Evolutionary conservation across 1,140 invertebrate species (phyloP), one percentile per base, ranked within the genome.

Genomic region (Bombus soroeensis): DNA sequence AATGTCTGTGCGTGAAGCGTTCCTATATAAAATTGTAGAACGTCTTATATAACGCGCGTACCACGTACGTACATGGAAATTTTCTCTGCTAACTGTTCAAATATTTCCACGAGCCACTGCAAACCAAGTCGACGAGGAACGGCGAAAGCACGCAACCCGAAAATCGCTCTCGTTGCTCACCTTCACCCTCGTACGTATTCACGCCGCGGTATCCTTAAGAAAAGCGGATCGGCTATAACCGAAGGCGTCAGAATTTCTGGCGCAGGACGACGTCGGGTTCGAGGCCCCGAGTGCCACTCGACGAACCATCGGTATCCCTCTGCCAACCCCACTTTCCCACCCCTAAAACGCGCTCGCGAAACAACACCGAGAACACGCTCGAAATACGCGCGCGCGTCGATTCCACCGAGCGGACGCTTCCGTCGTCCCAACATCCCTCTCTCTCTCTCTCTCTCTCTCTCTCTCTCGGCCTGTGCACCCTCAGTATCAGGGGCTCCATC

Each of bases 321-420:
- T 28, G 47, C 75, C 68, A 75, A 76, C 59, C 70, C 81, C 18
- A 53, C 62, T 59, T 64, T 6, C 43, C 59, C 34, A 41, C 34
- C 57, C 39, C 73, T 57, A 4, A 25, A 12, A 1, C 62, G n/a
- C 64, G 25, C 32, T 71, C 47, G 75, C 83, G 83, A 79, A 85
- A 85, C 83, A 85, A 85, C 83, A 85, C 83, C 83, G 83, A n/a
- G 83, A 85, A 85, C 83, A 85, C 66, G 83, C 83, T 79, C 83
- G 83, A 85, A 47, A 85, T 85, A 85, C 83, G 83, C 81, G 81
- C 81, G 81, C 82, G 75, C 83, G 83, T 79, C 83, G 83, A 71
- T 47, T 34, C 43, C 76, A 66, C 9, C 64, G 22, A 34, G 34
- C 32, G 80, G 10, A 66, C 62, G 41, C 32, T 47, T 43, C 41